Evolutionary conservation across 2,113 vertebrate species (phyloP).

Genomic region (Malurus melanocephalus): DNA sequence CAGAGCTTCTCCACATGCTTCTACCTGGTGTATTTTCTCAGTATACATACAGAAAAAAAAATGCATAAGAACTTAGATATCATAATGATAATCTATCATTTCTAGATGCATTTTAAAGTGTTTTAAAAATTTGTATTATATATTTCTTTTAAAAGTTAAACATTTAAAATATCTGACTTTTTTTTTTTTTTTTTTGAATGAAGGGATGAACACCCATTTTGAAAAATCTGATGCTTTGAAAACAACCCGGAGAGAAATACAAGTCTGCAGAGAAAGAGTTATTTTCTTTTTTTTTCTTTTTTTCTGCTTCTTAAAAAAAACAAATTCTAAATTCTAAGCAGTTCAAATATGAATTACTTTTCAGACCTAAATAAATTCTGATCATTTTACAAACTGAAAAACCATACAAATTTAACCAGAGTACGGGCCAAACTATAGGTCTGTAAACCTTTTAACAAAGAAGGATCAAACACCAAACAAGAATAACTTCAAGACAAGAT

Average conservation of each 20-base stretch:
- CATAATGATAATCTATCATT: not conserved
- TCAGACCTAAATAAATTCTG: not conserved
- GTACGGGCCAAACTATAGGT: not conserved
- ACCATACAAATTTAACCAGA: not conserved
- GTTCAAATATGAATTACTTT: not conserved
- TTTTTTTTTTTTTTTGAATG: not conserved
- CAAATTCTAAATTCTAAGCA: not conserved
- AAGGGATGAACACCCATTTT: not conserved
- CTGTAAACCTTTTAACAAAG: not conserved
- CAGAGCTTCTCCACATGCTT: not conserved
- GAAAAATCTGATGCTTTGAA: not conserved
- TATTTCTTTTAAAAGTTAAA: too few relatives aligned
- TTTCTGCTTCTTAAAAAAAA: not conserved
- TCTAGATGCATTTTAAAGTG: not conserved
- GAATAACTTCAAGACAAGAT: not conserved
- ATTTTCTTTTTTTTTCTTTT: too few relatives aligned
- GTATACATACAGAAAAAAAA: not conserved
- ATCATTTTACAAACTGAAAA: not conserved
- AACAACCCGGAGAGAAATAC: not conserved
- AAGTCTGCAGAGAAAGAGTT: not conserved
- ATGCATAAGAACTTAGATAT: not conserved
- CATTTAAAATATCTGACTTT: not conserved
- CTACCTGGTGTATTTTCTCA: not conserved
- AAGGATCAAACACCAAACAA: not conserved
- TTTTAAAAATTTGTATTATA: not conserved